These are phyloP conservation scores for Fabriciana adippe DNA, from an alignment of 2,888 invertebrate genomes.

Conservation along the genomic window DNA sequence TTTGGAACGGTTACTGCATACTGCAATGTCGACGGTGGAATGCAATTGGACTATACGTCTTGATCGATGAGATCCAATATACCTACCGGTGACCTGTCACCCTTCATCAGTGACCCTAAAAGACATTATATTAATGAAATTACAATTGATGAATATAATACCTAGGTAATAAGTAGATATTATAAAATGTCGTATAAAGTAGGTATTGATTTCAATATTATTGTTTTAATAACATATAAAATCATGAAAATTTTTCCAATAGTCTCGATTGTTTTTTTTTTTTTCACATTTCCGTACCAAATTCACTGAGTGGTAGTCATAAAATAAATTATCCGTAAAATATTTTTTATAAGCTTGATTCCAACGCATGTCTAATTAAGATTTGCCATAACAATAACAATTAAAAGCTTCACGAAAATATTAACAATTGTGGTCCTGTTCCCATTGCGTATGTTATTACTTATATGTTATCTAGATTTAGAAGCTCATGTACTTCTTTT, in stretches of 20 bases:
- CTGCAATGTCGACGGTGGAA: slow-evolving; percentile 55
- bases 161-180: too few relatives aligned
- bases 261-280: background rate
- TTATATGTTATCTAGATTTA: too few relatives aligned
- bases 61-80: slow-evolving; percentile 71
- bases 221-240: too few relatives aligned
- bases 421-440: background rate
- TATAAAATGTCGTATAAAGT: too few relatives aligned
- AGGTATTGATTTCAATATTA: too few relatives aligned
- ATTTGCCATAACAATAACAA: slow-evolving; percentile 28
- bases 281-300: background rate
- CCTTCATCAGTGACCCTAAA: slow-evolving; percentile 40
- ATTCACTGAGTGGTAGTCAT: background rate
- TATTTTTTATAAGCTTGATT: slow-evolving; percentile 6
- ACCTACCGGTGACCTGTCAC: slow-evolving; percentile 62
- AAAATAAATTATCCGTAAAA: background rate
- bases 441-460: too few relatives aligned
- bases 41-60: slow-evolving; percentile 67
- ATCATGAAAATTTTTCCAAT: background rate
- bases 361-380: slow-evolving; percentile 20
- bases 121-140: too few relatives aligned
- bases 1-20: slow-evolving; percentile 55
- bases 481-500: background rate
- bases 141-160: too few relatives aligned
- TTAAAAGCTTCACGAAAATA: slow-evolving; percentile 18